Base-by-base conservation (phyloP, 2,888 invertebrate species). In the Mactromeris polynyma region DNA sequence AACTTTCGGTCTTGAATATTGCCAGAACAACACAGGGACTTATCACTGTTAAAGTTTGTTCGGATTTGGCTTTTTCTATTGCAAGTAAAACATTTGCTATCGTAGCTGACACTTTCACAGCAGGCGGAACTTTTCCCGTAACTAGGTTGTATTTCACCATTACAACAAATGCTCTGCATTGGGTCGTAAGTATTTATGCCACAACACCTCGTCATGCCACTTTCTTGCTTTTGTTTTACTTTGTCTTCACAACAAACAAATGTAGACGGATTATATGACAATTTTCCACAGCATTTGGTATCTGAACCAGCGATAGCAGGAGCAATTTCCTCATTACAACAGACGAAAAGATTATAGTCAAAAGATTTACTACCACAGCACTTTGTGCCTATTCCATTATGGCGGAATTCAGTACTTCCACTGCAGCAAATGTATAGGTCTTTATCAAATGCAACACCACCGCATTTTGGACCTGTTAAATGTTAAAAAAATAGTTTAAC, bases 21-120 rank as follows among this genome's bases (percentile, higher is more conserved):
- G 0, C 89, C 89, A 58, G 82, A 51, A 58, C 89, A 86, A 33
- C 89, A 89, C 21, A 89, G 40, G 26, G 82, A 73, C 26, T n/a
- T 81, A 21, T 42, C 54, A 6, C 64, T 64, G 36, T 89, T 73
- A 73, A 78, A 89, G 1, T 69, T 26, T 21, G 86, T 54, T 51
- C 80, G 26, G n/a, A 89, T 58, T n/a, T 26, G 26, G 17, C 40
- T 31, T 3, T 46, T 77, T 11, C 36, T 51, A 6, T 26, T n/a
- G 40, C 89, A 89, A 2, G 40, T 51, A 46, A 31, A 86, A 42
- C 89, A 89, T 26, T 38, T 81, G 7, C 46, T 69, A 38, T 89
- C 83, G 38, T 64, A 89, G 38, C 81, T 83, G 21, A 19, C 54
- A 33, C 26, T 42, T 38, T 69, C 64, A 46, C 89, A 89, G 26